phyloP scores from a whole-genome alignment of 2,797 vertebrate species.

The Helostoma temminkii region DNA sequence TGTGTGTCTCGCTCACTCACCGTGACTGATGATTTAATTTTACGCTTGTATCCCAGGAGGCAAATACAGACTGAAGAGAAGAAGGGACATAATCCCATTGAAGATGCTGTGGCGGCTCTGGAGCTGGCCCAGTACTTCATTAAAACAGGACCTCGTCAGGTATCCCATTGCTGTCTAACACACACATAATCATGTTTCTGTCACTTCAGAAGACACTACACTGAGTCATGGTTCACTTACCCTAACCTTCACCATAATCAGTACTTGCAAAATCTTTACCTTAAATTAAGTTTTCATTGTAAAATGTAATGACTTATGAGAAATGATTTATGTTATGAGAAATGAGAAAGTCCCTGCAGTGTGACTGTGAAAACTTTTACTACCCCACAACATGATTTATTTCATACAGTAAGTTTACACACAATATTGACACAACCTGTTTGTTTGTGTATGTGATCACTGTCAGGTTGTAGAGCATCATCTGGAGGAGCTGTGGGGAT shows the following conservation, averaged over 20 bases:
- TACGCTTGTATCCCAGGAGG: constrained; percentile 78
- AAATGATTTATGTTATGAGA: no score
- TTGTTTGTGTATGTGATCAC: constrained; percentile 3
- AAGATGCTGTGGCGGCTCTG: constrained; percentile 89
- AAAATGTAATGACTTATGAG: no score
- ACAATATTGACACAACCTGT: not conserved
- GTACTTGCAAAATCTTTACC: no score
- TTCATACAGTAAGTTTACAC: no score
- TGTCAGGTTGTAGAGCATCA: constrained; percentile 79
- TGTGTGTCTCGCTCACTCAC: not conserved
- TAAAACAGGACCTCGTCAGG: constrained; percentile 87
- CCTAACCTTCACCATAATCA: not conserved
- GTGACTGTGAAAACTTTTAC: no score
- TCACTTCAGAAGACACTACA: not conserved
- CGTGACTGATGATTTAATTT: not conserved
- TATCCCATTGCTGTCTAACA: constrained; percentile 47
- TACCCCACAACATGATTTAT: no score
- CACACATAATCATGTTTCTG: not conserved
- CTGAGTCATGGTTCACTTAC: not conserved
- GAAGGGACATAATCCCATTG: constrained; percentile 87
- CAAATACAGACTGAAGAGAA: constrained; percentile 86
- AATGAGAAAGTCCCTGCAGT: no score
- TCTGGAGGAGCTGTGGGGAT: constrained; percentile 76
- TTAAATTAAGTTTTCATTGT: no score
- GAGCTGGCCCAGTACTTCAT: constrained; percentile 93